Percentiles rank a stretch among this genome's conserved stretches.
These are phyloP conservation scores for Drosophila micromelanica DNA, from an alignment of 1,140 invertebrate species.

Conservation along the genomic window DNA sequence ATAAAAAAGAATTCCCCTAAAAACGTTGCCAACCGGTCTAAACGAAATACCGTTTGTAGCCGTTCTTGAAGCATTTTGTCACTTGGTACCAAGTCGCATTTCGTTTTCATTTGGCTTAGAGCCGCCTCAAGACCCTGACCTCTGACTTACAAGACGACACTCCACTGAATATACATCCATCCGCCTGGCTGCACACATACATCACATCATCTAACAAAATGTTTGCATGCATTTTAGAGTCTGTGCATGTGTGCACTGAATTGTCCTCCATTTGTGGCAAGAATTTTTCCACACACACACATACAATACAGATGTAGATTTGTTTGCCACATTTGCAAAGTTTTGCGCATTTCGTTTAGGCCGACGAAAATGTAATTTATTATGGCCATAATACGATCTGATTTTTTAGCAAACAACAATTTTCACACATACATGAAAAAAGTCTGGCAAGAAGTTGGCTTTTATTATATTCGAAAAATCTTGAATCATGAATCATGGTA, in stretches of 20 bases:
- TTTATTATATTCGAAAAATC: neutral
- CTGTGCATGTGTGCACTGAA: constrained; percentile 71
- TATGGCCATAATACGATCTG: constrained; percentile 61
- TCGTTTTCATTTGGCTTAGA: constrained; percentile 51
- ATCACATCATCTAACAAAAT: constrained; percentile 23
- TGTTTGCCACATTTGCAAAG: too few relatives aligned
- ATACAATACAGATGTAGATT: constrained; percentile 21
- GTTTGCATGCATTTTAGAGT: constrained; percentile 32
- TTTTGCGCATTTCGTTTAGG: constrained; percentile 62
- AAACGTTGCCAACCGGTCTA: constrained; percentile 31
- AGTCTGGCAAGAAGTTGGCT: neutral
- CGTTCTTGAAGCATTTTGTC: too few relatives aligned
- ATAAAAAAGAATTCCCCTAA: constrained; percentile 10
- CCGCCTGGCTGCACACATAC: constrained; percentile 13
- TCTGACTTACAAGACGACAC: constrained; percentile 47
- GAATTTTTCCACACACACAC: constrained; percentile 10
- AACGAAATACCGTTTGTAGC: constrained; percentile 16
- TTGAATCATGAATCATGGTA: too few relatives aligned
- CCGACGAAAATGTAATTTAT: constrained; percentile 67
- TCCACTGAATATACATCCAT: constrained; percentile 21
- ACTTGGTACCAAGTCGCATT: too few relatives aligned
- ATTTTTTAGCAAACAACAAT: constrained; percentile 38
- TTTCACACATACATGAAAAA: too few relatives aligned
- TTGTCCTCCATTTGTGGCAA: constrained; percentile 45
- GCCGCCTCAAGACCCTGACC: constrained; percentile 57